These are phyloP conservation scores for Micropoecilia bifurca DNA, from an alignment of 2,797 vertebrate genomes.

Conservation along the genomic window DNA sequence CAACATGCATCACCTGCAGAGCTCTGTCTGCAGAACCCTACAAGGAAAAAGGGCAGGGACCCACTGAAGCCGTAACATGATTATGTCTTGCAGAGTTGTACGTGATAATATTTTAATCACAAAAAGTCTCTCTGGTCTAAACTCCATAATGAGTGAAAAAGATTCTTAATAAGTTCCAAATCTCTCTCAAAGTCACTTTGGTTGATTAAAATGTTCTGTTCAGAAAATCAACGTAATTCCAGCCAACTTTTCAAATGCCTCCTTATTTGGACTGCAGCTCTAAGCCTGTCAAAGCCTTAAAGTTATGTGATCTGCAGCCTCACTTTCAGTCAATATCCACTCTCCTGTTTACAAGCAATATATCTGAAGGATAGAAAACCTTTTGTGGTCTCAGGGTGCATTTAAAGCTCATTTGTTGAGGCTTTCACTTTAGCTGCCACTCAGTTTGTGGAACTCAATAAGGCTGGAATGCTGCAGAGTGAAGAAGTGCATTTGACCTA, in stretches of 20 bases:
- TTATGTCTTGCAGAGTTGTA: background rate
- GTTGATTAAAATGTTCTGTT: constrained; percentile 17
- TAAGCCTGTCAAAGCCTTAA: constrained; percentile 46
- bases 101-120: background rate
- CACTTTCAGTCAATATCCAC: constrained; percentile 75
- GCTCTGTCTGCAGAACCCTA: too few relatives aligned
- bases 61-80: too few relatives aligned
- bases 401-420: constrained; percentile 68
- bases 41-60: too few relatives aligned
- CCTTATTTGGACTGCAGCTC: constrained; percentile 52
- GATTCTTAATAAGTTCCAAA: background rate
- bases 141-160: background rate
- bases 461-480: constrained; percentile 28
- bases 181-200: background rate
- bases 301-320: constrained; percentile 64
- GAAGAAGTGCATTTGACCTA: constrained; percentile 41
- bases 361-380: constrained; percentile 49
- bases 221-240: constrained; percentile 39
- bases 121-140: background rate
- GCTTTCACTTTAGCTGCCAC: constrained; percentile 57
- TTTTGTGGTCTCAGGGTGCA: constrained; percentile 68
- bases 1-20: too few relatives aligned
- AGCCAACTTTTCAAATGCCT: constrained; percentile 44
- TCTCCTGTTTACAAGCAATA: constrained; percentile 73
- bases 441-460: constrained; percentile 53